phyloP scores from a whole-genome alignment of 2,113 vertebrate species.

The Motacilla alba region DNA sequence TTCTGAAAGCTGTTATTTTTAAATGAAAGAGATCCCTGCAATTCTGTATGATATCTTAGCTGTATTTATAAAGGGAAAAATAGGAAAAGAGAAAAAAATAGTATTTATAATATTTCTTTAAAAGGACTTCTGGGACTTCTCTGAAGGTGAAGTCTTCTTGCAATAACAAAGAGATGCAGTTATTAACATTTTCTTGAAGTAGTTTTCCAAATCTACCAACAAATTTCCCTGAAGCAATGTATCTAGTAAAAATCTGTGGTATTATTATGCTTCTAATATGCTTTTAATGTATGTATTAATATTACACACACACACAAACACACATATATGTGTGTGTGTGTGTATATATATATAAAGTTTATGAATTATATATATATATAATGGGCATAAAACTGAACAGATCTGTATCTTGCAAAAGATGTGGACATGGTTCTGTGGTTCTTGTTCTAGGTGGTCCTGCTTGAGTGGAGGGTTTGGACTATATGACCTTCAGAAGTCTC shows the following conservation, averaged over 20 bases:
- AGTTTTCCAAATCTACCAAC: not conserved
- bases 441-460: not conserved
- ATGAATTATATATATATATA: not conserved
- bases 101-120: not conserved
- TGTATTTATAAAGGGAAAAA: not conserved
- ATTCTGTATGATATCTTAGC: not conserved
- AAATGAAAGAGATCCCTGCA: not conserved
- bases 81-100: not conserved
- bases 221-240: not conserved
- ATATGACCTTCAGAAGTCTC: not conserved
- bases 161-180: rapidly evolving
- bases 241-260: not conserved
- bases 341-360: too few relatives aligned
- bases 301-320: not conserved
- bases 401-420: not conserved
- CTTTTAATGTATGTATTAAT: not conserved
- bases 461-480: not conserved
- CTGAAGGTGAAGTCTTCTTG: not conserved
- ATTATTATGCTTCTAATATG: not conserved
- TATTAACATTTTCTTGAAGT: not conserved
- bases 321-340: too few relatives aligned
- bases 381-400: not conserved
- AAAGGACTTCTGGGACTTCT: not conserved
- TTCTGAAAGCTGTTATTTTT: not conserved
- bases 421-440: too few relatives aligned